These are phyloP conservation scores for Argynnis bischoffii DNA, from an alignment of 2,888 invertebrate genomes.

Conservation along the genomic window DNA sequence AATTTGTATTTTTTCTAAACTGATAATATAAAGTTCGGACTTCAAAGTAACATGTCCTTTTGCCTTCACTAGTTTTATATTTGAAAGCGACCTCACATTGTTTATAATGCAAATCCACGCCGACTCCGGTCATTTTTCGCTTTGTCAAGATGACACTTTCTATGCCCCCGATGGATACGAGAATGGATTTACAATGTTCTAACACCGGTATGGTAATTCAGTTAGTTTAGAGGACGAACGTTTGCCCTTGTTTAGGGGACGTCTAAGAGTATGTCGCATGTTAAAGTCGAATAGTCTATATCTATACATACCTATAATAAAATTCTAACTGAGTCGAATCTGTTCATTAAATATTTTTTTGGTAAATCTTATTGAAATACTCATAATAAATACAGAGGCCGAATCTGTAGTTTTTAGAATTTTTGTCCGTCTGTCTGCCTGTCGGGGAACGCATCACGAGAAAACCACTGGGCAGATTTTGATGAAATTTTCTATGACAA, in stretches of 20 bases:
- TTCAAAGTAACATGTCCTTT: background rate
- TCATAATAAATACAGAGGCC: too few species aligned
- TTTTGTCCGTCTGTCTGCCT: too few species aligned
- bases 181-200: slow-evolving; percentile 59
- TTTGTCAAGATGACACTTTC: slow-evolving; percentile 74
- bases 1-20: too few species aligned
- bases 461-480: too few species aligned
- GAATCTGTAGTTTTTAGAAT: too few species aligned
- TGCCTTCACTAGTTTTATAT: slow-evolving; percentile 6
- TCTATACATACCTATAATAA: too few species aligned
- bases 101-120: slow-evolving; percentile 71
- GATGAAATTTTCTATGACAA: too few species aligned
- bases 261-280: background rate
- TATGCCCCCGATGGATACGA: slow-evolving; percentile 64
- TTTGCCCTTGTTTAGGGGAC: slow-evolving; percentile 6
- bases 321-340: too few species aligned
- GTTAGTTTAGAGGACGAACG: slow-evolving; percentile 1
- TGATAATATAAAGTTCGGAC: too few species aligned
- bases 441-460: too few species aligned
- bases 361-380: too few species aligned
- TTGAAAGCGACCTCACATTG: slow-evolving; percentile 54
- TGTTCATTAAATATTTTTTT: too few species aligned
- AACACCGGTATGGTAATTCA: slow-evolving; percentile 45
- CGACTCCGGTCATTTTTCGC: slow-evolving; percentile 65
- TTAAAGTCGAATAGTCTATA: background rate